Conservation (phyloP, 2,797 vertebrate species). For the Hemibagrus guttatus region DNA sequence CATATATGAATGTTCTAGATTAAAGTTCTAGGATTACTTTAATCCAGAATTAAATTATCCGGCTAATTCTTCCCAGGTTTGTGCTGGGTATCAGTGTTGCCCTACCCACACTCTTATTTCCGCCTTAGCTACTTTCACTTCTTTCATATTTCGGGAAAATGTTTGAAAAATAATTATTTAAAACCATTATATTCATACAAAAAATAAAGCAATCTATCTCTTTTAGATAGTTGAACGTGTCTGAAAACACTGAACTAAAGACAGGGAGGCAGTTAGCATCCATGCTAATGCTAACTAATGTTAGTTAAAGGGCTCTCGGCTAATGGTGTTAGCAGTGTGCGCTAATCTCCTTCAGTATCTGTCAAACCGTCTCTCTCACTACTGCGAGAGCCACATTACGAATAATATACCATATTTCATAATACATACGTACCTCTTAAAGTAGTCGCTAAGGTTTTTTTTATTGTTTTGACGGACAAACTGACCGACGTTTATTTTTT, state of each 20-base stretch:
- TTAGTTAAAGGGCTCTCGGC: not conserved
- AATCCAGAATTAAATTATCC: not conserved
- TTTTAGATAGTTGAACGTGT: not conserved
- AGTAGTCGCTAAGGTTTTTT: not conserved
- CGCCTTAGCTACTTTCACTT: not conserved
- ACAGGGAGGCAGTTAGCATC: not conserved
- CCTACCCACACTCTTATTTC: not conserved
- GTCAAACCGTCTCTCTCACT: not conserved
- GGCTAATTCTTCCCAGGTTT: not conserved
- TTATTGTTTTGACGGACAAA: not conserved
- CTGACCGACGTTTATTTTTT: not conserved
- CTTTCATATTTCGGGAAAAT: not conserved
- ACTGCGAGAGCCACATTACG: not conserved
- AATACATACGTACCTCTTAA: conserved; percentile 31
- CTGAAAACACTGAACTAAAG: not conserved
- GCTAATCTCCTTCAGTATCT: conserved; percentile 11
- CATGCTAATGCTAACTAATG: not conserved
- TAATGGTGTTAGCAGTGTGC: conserved; percentile 1
- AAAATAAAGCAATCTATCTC: not conserved
- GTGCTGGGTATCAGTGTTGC: not conserved
- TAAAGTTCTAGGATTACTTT: not conserved
- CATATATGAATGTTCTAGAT: not conserved
- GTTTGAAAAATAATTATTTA: not conserved
- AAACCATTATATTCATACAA: not conserved
- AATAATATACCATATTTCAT: not conserved